Conservation (phyloP, 2,888 invertebrate genomes). For the Philopedon plagiatum region DNA sequence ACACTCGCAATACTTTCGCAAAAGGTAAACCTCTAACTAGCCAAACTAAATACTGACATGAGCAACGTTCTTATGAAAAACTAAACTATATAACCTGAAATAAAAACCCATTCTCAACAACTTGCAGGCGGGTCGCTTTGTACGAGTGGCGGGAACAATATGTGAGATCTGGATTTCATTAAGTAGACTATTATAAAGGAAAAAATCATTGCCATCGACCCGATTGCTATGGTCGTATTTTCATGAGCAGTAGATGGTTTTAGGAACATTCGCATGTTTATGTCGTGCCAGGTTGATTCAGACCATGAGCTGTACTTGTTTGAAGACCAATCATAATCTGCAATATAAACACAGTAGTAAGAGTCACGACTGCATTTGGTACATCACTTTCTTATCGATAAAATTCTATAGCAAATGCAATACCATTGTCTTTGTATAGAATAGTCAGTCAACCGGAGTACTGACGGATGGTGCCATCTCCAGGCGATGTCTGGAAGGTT, state of each 20-base stretch:
- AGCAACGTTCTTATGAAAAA: not conserved
- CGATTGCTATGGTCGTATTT: constrained; percentile 71
- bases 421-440: too few relatives aligned
- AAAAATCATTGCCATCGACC: constrained; percentile 69
- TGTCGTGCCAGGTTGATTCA: constrained; percentile 86
- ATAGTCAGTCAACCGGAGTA: too few relatives aligned
- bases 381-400: too few relatives aligned
- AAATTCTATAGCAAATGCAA: too few relatives aligned
- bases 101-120: constrained; percentile 52
- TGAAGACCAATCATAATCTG: constrained; percentile 84
- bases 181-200: constrained; percentile 73
- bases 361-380: not conserved
- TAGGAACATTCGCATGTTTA: constrained; percentile 84
- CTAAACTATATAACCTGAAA: not conserved
- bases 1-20: not conserved
- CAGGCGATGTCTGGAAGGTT: too few relatives aligned
- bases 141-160: constrained; percentile 65
- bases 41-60: not conserved
- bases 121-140: constrained; percentile 57
- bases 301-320: constrained; percentile 89
- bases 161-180: constrained; percentile 69
- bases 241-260: constrained; percentile 76
- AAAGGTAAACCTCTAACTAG: not conserved
- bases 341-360: constrained; percentile 49
- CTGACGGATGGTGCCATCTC: too few relatives aligned